Evolutionary conservation across 2,797 vertebrate species (phyloP).

Genomic region (Bovichtus diacanthus): DNA sequence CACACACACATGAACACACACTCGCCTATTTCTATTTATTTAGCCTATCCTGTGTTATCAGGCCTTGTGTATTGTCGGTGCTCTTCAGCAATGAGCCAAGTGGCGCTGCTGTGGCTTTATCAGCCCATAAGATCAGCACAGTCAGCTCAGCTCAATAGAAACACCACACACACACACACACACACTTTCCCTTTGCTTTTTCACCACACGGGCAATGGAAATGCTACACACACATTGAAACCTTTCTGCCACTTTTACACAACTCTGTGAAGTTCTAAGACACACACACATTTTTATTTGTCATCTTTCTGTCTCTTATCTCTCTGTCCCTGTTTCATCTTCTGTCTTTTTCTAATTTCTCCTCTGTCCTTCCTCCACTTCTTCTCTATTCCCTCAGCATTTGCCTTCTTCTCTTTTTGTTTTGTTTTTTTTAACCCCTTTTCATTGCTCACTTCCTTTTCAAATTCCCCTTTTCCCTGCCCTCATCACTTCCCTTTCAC

Average conservation of each 20-base stretch:
- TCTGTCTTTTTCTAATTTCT: neutral
- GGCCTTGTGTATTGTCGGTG: constrained; percentile 56
- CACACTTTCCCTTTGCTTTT: constrained; percentile 43
- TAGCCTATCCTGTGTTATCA: constrained; percentile 62
- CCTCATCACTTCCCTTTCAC: constrained; percentile 50
- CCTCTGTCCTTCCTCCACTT: constrained; percentile 6
- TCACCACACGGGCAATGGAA: constrained; percentile 34
- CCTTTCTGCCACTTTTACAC: neutral
- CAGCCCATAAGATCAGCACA: constrained; percentile 69
- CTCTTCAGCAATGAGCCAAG: constrained; percentile 65
- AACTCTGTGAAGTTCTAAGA: constrained; percentile 12
- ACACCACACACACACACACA: constrained; percentile 20
- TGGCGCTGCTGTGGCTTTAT: constrained; percentile 67
- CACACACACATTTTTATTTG: constrained; percentile 11
- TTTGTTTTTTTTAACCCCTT: constrained; percentile 17
- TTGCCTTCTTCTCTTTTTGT: constrained; percentile 10
- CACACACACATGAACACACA: constrained; percentile 24
- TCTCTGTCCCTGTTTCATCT: neutral
- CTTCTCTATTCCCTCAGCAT: constrained; percentile 11
- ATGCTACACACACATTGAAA: constrained; percentile 9
- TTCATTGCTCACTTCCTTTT: constrained; percentile 48
- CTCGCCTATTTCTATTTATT: constrained; percentile 40
- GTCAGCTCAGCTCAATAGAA: constrained; percentile 68
- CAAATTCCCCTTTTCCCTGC: constrained; percentile 56
- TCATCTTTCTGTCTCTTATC: constrained; percentile 7